Conservation (phyloP, 2,113 vertebrate species). For the Acanthochromis polyacanthus region DNA sequence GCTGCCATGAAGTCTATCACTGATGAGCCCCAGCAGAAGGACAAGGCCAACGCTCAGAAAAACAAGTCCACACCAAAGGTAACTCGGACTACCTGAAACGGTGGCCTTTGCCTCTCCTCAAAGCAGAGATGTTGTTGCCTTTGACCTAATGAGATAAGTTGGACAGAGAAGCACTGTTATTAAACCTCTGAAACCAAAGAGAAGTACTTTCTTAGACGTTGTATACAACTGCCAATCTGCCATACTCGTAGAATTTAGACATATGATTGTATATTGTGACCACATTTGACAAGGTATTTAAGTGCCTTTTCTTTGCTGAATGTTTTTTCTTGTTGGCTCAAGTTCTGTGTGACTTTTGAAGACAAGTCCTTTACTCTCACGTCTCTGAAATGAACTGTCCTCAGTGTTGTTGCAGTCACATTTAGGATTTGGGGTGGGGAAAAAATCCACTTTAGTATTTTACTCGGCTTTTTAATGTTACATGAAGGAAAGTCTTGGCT, state of each 20-base stretch:
- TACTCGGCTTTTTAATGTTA: too few species aligned
- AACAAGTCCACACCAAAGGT: slow-evolving; percentile 79
- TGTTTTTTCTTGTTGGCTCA: not conserved
- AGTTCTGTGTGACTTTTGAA: not conserved
- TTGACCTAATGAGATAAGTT: not conserved
- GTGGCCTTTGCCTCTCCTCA: slow-evolving; percentile 30
- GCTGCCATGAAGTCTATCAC: slow-evolving; percentile 94
- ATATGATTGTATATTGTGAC: not conserved
- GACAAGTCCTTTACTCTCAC: not conserved
- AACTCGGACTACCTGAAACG: slow-evolving; percentile 58
- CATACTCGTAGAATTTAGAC: not conserved
- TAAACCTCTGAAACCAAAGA: not conserved
- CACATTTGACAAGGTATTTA: not conserved
- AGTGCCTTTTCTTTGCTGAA: too few species aligned
- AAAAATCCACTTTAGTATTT: too few species aligned
- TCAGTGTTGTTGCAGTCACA: too few species aligned
- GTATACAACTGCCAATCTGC: not conserved
- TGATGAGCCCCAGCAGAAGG: slow-evolving; percentile 87
- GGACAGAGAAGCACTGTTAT: not conserved
- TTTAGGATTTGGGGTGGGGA: too few species aligned
- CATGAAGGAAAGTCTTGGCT: not conserved
- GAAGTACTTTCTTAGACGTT: not conserved
- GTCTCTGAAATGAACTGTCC: not conserved
- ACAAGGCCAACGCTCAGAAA: slow-evolving; percentile 83
- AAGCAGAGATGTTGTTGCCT: not conserved